Evolutionary conservation across 2,888 invertebrate genomes (phyloP).

Genomic region (Zaprionus obscuricornis): DNA sequence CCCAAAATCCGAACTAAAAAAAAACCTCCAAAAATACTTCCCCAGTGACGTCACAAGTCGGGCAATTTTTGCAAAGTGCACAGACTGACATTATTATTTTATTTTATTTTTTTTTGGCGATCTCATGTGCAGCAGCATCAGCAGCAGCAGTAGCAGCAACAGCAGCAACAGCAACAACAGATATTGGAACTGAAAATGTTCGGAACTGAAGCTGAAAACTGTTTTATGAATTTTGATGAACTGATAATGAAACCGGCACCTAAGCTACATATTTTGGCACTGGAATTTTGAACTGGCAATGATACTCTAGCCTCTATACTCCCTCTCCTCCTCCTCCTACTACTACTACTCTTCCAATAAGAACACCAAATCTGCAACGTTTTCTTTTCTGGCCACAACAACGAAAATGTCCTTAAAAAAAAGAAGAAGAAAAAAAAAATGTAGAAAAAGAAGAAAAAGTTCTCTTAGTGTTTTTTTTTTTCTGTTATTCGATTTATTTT

Average conservation of each 20-base stretch:
- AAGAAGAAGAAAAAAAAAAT: conserved; percentile 3
- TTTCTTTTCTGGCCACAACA: conserved; percentile 23
- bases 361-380: conserved; percentile 19
- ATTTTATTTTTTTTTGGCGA: too few relatives aligned
- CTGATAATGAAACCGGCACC: conserved; percentile 1
- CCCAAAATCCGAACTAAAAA: background rate
- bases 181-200: conserved; percentile 2
- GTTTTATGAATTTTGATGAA: too few relatives aligned
- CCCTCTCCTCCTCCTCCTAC: too few relatives aligned
- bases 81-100: conserved; percentile 69
- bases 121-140: conserved; percentile 55
- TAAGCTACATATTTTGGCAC: background rate
- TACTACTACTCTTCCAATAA: too few relatives aligned
- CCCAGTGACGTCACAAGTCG: conserved; percentile 75
- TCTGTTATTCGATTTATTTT: conserved; percentile 62
- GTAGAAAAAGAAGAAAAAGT: too few relatives aligned
- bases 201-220: too few relatives aligned
- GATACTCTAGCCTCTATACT: conserved; percentile 15
- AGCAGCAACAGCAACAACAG: background rate
- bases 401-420: conserved; percentile 64
- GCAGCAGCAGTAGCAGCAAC: background rate
- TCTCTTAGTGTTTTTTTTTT: conserved; percentile 47
- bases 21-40: conserved; percentile 13
- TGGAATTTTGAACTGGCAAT: conserved; percentile 13
- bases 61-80: conserved; percentile 57